A percentile compares a stretch with the other conserved stretches of the same genome.
Evolutionary conservation across 1,140 invertebrate genomes (phyloP).

Genomic region (Bombyx mandarina): DNA sequence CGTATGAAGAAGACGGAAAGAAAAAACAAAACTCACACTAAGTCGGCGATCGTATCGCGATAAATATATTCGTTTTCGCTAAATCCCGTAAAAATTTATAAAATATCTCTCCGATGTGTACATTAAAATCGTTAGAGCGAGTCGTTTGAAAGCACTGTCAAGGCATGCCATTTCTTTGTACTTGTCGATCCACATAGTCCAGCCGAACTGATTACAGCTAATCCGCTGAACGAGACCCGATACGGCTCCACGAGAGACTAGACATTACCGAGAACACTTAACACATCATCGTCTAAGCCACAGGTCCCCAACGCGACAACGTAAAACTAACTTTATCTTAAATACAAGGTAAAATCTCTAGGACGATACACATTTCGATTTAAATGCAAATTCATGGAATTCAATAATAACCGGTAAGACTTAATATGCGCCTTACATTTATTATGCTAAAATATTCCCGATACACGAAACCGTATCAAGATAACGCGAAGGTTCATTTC

Average conservation of each 20-base stretch:
- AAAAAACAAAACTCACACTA: too few species aligned
- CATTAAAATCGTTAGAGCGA: neutral
- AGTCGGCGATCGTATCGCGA: too few species aligned
- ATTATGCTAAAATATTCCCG: slow-evolving; percentile 58
- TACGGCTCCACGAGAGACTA: slow-evolving; percentile 53
- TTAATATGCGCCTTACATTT: slow-evolving; percentile 38
- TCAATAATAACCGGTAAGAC: slow-evolving; percentile 62
- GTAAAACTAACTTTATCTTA: slow-evolving; percentile 62
- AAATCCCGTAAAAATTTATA: too few species aligned
- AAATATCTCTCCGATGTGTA: too few species aligned
- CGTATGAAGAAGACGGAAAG: too few species aligned
- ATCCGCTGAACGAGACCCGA: slow-evolving; percentile 32
- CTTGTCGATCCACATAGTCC: slow-evolving; percentile 54
- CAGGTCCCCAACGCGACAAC: slow-evolving; percentile 53
- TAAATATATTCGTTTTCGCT: too few species aligned
- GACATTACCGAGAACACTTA: slow-evolving; percentile 58
- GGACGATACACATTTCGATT: slow-evolving; percentile 65
- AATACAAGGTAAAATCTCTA: slow-evolving; percentile 68
- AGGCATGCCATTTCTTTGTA: slow-evolving; percentile 60
- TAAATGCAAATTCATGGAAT: slow-evolving; percentile 72
- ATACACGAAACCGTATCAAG: slow-evolving; percentile 13
- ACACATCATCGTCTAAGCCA: slow-evolving; percentile 47
- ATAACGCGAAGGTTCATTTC: neutral
- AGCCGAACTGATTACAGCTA: slow-evolving; percentile 38
- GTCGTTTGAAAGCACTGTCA: slow-evolving; percentile 11